Evolutionary conservation across 2,888 invertebrate species (phyloP).

Genomic region (Sussaba pulchella): DNA sequence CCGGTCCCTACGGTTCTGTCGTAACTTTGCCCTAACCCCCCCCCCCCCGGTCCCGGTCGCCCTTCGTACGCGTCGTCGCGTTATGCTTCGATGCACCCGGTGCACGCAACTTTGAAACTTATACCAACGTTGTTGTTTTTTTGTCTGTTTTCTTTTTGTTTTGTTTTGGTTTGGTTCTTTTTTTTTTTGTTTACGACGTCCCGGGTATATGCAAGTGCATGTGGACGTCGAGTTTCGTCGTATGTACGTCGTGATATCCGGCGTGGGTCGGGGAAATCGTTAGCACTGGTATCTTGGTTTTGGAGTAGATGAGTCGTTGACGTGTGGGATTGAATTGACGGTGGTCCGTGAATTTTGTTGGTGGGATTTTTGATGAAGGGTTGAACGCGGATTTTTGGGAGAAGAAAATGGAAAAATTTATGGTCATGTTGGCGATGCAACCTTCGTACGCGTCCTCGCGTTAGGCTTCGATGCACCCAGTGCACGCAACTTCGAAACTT

Average conservation of each 20-base stretch:
- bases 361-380: no score
- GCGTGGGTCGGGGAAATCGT: not conserved
- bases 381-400: no score
- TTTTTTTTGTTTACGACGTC: no score
- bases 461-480: slow-evolving; percentile 70
- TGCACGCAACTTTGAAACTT: slow-evolving; percentile 59
- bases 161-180: no score
- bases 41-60: not conserved
- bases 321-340: not conserved
- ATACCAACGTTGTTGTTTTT: no score
- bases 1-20: slow-evolving; percentile 24
- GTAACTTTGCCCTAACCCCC: slow-evolving; percentile 1
- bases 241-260: not conserved
- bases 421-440: no score
- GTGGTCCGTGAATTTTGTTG: not conserved
- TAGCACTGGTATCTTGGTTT: not conserved
- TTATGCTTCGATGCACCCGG: slow-evolving; percentile 70
- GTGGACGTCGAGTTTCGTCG: slow-evolving; percentile 6
- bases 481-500: slow-evolving; percentile 59
- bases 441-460: slow-evolving; percentile 46
- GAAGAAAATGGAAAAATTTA: no score
- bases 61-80: slow-evolving; percentile 47
- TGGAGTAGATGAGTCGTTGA: no score
- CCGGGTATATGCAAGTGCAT: slow-evolving; percentile 9
- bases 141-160: no score